These are phyloP conservation scores for Forbesichthys agassizii DNA, from an alignment of 2,113 vertebrate species.

Conservation along the genomic window DNA sequence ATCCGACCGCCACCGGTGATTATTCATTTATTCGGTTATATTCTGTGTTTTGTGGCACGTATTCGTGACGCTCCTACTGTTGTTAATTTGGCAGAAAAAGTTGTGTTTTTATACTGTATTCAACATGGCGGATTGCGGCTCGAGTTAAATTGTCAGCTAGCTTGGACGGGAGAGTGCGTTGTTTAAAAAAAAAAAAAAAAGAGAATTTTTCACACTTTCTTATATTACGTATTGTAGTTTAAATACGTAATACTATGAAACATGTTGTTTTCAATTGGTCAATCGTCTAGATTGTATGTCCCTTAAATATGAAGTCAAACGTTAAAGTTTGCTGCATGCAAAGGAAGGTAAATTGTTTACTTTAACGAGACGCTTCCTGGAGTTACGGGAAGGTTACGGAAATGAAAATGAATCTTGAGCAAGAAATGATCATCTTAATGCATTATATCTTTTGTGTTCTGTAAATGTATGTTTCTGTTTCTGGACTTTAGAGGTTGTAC, in stretches of 20 bases:
- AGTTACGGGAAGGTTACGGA: constrained; percentile 21
- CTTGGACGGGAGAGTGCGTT: constrained; percentile 3
- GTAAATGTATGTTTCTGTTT: too few relatives aligned
- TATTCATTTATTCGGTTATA: constrained; percentile 16
- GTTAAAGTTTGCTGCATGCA: constrained; percentile 41
- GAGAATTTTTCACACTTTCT: too few relatives aligned
- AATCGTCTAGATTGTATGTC: too few relatives aligned
- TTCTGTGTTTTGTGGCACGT: not conserved
- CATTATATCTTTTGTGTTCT: too few relatives aligned
- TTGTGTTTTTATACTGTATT: constrained; percentile 79
- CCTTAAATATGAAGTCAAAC: constrained; percentile 31
- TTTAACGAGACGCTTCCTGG: constrained; percentile 50
- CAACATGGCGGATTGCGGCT: constrained; percentile 90
- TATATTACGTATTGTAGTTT: too few relatives aligned
- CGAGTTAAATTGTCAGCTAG: constrained; percentile 65
- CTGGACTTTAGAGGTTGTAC: not conserved
- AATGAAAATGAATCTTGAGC: not conserved
- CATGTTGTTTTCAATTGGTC: too few relatives aligned
- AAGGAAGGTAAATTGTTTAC: constrained; percentile 54
- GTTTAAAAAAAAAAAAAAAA: too few relatives aligned
- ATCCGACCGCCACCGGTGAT: constrained; percentile 93
- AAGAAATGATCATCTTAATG: not conserved
- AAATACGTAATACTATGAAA: too few relatives aligned
- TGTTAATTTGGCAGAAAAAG: constrained; percentile 61
- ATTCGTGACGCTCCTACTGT: constrained; percentile 7